Percentiles rank a stretch among this genome's conserved stretches.
Evolutionary conservation across 2,888 invertebrate genomes (phyloP).

Genomic region (Criorhina ranunculi): DNA sequence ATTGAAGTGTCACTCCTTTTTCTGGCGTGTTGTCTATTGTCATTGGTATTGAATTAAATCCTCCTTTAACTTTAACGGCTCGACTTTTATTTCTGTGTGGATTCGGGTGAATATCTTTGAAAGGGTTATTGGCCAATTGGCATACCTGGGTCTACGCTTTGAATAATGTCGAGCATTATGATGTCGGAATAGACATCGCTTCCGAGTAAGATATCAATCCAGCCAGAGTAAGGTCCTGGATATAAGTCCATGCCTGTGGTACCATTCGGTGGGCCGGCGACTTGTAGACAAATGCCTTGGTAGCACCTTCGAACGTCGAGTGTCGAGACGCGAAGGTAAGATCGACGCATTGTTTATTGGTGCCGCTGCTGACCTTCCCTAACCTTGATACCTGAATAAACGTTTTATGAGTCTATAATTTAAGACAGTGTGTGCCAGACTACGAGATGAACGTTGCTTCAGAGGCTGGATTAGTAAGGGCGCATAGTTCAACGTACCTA

Average conservation of each 20-base stretch:
- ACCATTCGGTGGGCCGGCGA: conserved; percentile 10
- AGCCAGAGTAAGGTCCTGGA: background rate
- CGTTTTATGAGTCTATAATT: too few relatives aligned
- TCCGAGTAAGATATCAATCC: conserved; percentile 1
- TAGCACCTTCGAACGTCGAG: conserved; percentile 16
- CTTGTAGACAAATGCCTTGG: conserved; percentile 5
- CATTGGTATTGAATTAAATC: too few relatives aligned
- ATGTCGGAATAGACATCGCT: conserved; percentile 20
- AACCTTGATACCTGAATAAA: background rate
- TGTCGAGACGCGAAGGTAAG: background rate
- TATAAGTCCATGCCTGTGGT: background rate
- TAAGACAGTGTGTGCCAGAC: too few relatives aligned
- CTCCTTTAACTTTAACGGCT: too few relatives aligned
- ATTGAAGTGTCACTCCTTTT: too few relatives aligned
- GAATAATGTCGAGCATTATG: background rate
- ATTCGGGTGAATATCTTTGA: too few relatives aligned
- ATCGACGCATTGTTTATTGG: background rate
- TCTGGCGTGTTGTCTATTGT: too few relatives aligned
- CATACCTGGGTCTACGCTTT: background rate
- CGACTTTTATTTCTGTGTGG: too few relatives aligned
- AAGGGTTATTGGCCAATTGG: background rate
- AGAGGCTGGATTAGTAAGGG: too few relatives aligned
- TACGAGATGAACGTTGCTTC: too few relatives aligned
- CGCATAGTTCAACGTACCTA: too few relatives aligned
- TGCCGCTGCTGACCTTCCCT: conserved; percentile 8